phyloP scores from a whole-genome alignment of 2,888 invertebrate species.

The Drosophila antonietae region DNA sequence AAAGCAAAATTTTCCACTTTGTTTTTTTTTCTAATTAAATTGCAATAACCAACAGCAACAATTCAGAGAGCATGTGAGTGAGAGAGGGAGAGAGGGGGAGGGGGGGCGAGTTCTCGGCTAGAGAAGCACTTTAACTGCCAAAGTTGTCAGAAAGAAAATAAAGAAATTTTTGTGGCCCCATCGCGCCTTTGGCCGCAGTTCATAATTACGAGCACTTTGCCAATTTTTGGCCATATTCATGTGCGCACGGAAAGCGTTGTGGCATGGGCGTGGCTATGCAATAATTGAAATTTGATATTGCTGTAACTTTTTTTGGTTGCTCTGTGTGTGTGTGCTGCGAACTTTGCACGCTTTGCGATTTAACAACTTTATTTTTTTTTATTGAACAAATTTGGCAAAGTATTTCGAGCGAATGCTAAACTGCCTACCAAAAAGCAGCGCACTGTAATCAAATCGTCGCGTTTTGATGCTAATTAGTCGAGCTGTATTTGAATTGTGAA shows the following conservation, averaged over 20 bases:
- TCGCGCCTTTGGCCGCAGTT: conserved; percentile 14
- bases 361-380: conserved; percentile 45
- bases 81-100: neutral
- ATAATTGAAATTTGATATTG: conserved; percentile 42
- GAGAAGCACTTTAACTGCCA: conserved; percentile 75
- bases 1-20: conserved; percentile 63
- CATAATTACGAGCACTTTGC: conserved; percentile 60
- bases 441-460: conserved; percentile 9
- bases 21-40: conserved; percentile 74
- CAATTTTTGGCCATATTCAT: conserved; percentile 15
- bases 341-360: conserved; percentile 21
- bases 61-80: neutral
- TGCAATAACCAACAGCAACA: conserved; percentile 58
- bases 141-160: conserved; percentile 43
- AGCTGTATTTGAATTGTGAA: neutral
- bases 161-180: conserved; percentile 20
- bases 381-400: conserved; percentile 32
- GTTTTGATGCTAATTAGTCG: neutral
- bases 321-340: neutral
- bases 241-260: neutral
- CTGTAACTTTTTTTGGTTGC: conserved; percentile 4
- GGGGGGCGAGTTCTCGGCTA: neutral
- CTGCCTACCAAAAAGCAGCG: conserved; percentile 28
- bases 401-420: conserved; percentile 10
- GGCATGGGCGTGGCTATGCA: conserved; percentile 13